A percentile compares a stretch with the other conserved stretches of the same genome.
These are phyloP conservation scores for Caenorhabditis afra DNA, from an alignment of 2,888 invertebrate species.

Conservation along the genomic window DNA sequence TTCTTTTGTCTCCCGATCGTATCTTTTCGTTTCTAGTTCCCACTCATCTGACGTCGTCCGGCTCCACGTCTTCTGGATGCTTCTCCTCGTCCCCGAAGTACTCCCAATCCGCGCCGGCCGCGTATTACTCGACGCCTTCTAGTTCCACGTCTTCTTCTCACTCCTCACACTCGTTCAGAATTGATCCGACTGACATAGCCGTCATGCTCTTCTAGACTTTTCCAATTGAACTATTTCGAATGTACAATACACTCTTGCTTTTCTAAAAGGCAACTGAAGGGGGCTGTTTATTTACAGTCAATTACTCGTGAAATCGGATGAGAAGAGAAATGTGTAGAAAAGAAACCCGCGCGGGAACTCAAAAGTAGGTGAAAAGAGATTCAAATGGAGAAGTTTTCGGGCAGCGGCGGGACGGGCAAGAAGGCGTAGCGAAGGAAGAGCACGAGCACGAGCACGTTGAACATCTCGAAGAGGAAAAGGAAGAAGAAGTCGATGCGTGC, in stretches of 20 bases:
- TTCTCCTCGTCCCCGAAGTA: slow-evolving; percentile 11
- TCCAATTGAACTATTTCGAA: not conserved
- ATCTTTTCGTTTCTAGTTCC: not conserved
- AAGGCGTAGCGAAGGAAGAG: slow-evolving; percentile 78
- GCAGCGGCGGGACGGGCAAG: slow-evolving; percentile 72
- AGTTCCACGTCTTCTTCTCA: not conserved
- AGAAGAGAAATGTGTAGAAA: slow-evolving; percentile 1
- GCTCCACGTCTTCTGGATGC: not conserved
- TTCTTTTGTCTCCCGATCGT: not conserved
- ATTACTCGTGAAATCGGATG: not conserved
- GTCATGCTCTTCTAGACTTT: slow-evolving; percentile 40
- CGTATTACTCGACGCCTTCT: not conserved
- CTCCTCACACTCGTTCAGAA: slow-evolving; percentile 4
- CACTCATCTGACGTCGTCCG: not conserved
- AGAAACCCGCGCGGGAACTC: not conserved
- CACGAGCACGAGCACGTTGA: slow-evolving; percentile 74
- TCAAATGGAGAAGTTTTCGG: slow-evolving; percentile 68
- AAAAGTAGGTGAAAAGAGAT: not conserved
- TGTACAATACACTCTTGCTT: not conserved
- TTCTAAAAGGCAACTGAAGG: not conserved
- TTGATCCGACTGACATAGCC: slow-evolving; percentile 46
- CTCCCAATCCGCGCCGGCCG: slow-evolving; percentile 28
- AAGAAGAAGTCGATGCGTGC: slow-evolving; percentile 76
- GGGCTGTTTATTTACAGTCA: not conserved
- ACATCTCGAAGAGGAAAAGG: slow-evolving; percentile 75